phyloP scores from a whole-genome alignment of 2,113 vertebrate species.

The Bambusicola thoracicus region DNA sequence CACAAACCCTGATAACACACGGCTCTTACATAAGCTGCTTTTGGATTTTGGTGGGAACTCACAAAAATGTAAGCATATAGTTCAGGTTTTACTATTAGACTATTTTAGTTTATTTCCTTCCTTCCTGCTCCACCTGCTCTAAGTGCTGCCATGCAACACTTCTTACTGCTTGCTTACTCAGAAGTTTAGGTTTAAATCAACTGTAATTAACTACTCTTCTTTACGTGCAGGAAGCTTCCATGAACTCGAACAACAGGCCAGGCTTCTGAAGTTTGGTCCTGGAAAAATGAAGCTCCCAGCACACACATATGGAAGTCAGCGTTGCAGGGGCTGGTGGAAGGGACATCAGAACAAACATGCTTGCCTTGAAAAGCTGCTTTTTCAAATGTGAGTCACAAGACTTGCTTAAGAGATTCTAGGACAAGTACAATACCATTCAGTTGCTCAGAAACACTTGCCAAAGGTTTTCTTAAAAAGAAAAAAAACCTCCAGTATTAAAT shows the following conservation, averaged over 20 bases:
- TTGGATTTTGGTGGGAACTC: background rate
- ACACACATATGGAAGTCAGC: background rate
- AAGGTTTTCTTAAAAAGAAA: background rate
- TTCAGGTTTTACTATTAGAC: background rate
- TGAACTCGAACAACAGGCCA: background rate
- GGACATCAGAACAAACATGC: background rate
- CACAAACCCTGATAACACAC: background rate
- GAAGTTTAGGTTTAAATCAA: background rate
- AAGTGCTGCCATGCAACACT: background rate
- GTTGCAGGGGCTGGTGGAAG: background rate
- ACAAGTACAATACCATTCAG: constrained; percentile 49
- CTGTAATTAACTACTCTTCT: background rate
- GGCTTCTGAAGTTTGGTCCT: background rate
- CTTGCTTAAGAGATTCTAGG: constrained; percentile 44
- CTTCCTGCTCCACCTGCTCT: background rate
- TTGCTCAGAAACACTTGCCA: constrained; percentile 1
- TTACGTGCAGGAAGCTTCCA: background rate
- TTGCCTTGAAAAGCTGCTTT: constrained; percentile 63
- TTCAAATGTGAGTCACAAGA: constrained; percentile 65
- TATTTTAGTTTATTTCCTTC: background rate
- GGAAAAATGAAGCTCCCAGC: background rate
- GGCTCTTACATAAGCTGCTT: background rate
- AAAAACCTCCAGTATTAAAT: constrained; percentile 8
- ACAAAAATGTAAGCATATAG: background rate
- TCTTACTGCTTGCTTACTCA: background rate